These are phyloP conservation scores for Triops longicaudatus DNA, from an alignment of 1,140 invertebrate species.

Conservation along the genomic window DNA sequence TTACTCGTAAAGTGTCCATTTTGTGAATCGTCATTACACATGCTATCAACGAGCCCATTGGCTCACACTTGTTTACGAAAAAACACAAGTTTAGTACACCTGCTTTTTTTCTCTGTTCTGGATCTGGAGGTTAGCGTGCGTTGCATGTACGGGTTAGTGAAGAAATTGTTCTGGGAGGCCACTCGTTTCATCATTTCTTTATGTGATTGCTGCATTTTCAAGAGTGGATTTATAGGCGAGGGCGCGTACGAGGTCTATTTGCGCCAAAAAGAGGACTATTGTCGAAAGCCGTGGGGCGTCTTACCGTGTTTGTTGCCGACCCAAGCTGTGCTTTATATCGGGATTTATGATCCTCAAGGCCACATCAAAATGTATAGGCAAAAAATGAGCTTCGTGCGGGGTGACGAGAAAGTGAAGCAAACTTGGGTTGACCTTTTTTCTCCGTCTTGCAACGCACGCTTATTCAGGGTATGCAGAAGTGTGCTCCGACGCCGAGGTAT, in stretches of 20 bases:
- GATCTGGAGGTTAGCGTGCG: too few species aligned
- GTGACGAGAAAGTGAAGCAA: not conserved
- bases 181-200: not conserved
- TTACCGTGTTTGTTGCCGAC: not conserved
- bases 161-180: not conserved
- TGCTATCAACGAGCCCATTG: too few species aligned
- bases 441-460: not conserved
- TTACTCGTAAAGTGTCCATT: too few species aligned
- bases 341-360: slow-evolving; percentile 7
- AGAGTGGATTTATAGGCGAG: not conserved
- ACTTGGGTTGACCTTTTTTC: not conserved
- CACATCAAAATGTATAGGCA: not conserved
- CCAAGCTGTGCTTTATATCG: not conserved
- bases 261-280: not conserved
- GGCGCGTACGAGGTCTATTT: not conserved
- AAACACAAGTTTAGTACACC: too few species aligned
- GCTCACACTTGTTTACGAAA: too few species aligned
- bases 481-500: not conserved
- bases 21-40: too few species aligned
- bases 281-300: not conserved
- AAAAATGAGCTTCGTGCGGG: not conserved
- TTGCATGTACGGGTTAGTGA: too few species aligned
- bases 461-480: not conserved
- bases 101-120: too few species aligned
- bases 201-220: not conserved